phyloP scores from a whole-genome alignment of 2,797 vertebrate species.

The Tinamus major region DNA sequence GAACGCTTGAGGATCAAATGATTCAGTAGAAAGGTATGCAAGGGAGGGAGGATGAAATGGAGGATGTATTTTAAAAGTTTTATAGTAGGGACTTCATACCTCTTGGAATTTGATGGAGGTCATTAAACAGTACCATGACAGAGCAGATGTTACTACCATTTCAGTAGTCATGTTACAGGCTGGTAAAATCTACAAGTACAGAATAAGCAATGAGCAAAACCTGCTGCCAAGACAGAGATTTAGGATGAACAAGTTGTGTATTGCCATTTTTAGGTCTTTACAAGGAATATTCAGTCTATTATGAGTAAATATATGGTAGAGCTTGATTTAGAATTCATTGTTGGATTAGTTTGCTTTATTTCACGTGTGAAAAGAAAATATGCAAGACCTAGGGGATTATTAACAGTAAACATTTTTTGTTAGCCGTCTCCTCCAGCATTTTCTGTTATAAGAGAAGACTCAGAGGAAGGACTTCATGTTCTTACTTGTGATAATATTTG shows the following conservation, averaged over 20 bases:
- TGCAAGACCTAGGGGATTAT: neutral
- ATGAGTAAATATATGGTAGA: neutral
- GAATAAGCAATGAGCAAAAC: neutral
- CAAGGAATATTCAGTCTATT: neutral
- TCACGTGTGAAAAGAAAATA: neutral
- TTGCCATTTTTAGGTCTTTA: neutral
- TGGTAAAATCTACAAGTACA: neutral
- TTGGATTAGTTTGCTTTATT: neutral
- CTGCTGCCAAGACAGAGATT: neutral
- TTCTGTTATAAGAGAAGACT: neutral
- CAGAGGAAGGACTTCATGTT: neutral
- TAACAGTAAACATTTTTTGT: neutral
- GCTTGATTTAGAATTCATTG: neutral
- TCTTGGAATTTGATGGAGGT: neutral
- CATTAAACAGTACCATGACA: neutral
- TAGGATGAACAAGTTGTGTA: neutral
- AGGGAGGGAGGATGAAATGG: neutral
- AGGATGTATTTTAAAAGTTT: neutral
- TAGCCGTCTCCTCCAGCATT: neutral
- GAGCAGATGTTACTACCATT: neutral
- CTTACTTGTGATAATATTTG: neutral
- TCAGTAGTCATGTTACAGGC: fast-evolving
- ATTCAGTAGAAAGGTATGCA: neutral
- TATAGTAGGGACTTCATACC: neutral
- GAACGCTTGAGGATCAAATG: neutral